Conservation (phyloP, 2,888 invertebrate genomes). For the Xestia rhomboidea region DNA sequence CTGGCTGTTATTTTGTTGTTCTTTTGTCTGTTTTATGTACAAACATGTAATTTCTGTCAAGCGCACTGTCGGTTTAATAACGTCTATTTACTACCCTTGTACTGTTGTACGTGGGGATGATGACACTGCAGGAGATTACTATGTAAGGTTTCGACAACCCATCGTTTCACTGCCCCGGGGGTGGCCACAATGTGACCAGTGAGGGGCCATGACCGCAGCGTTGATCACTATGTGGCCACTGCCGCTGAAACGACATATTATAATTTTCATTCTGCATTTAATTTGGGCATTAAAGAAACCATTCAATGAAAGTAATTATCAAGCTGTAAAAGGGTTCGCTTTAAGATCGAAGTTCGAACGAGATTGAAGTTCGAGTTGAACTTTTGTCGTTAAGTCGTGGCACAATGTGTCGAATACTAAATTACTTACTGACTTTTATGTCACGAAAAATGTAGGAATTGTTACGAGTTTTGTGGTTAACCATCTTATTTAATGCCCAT, state of each 20-base stretch:
- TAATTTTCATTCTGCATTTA: constrained; percentile 27
- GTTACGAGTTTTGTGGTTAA: constrained; percentile 4
- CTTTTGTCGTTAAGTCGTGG: constrained; percentile 13
- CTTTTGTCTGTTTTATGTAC: constrained; percentile 70
- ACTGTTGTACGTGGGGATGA: constrained; percentile 14
- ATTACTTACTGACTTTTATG: background rate
- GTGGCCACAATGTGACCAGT: background rate
- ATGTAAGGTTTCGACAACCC: constrained; percentile 12
- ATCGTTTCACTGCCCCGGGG: background rate
- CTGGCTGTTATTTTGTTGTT: constrained; percentile 85
- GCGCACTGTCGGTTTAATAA: constrained; percentile 68
- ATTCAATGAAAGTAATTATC: constrained; percentile 5
- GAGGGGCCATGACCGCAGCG: constrained; percentile 4
- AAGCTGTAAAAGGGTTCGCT: background rate
- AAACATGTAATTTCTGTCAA: constrained; percentile 60
- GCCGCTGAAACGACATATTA: constrained; percentile 32
- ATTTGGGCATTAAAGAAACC: constrained; percentile 28
- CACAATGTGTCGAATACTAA: constrained; percentile 5
- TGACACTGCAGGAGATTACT: constrained; percentile 1
- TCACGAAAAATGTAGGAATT: background rate
- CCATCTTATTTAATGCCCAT: constrained; percentile 10
- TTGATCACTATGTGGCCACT: background rate
- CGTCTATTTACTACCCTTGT: constrained; percentile 10
- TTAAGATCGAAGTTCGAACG: background rate
- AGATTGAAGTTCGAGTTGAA: constrained; percentile 3